Base-by-base conservation (phyloP, 2,797 vertebrate genomes). In the Nyctalus aviator region DNA sequence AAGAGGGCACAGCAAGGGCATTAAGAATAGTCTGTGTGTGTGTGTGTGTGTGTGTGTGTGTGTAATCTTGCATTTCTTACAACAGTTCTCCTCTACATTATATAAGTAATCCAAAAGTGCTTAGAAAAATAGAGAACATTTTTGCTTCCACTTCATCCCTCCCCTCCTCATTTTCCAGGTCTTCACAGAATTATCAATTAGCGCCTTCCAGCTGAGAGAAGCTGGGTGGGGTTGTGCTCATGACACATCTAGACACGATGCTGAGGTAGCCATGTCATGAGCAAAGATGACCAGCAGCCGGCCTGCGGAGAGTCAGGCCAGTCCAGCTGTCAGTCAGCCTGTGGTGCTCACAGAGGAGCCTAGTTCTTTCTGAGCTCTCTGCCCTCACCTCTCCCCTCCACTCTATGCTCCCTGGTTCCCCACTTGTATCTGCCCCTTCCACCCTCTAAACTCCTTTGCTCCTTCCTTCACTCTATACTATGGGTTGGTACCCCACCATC, bases 91-190 rank as follows among this genome's bases (percentile, higher is more conserved):
- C 2, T 88, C 20, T 37, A 4, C 17, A 44, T 55, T 75, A 14
- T n/a, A 46, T 6, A 30, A 44, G 1, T n/a, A 44, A 77, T 89
- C 18, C 32, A 59, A 35, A 75, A 82, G 35, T 21, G 35, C 21
- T 37, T 62, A 55, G 81, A 53, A 77, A n/a, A 92, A 78, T 30
- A 73, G 37, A 87, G 77, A 30, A 66, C 57, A 32, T 57, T 84
- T 73, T n/a, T 75, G 30, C 30, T 78, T 23, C 8, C 27, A 10
- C 64, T 68, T 32, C 64, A 32, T 20, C 20, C 25, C 27, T 27
- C 27, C 78, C 46, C 83, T 82, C 17, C 41, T 59, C 41, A 30
- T 76, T 92, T 53, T 85, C 55, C 71, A 71, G 11, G 75, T 77
- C 59, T 68, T 77, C 37, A 37, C 46, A 69, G 20, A 68, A 53